Evolutionary conservation across 2,113 vertebrate species (phyloP).

Genomic region (Gymnorhina tibicen): DNA sequence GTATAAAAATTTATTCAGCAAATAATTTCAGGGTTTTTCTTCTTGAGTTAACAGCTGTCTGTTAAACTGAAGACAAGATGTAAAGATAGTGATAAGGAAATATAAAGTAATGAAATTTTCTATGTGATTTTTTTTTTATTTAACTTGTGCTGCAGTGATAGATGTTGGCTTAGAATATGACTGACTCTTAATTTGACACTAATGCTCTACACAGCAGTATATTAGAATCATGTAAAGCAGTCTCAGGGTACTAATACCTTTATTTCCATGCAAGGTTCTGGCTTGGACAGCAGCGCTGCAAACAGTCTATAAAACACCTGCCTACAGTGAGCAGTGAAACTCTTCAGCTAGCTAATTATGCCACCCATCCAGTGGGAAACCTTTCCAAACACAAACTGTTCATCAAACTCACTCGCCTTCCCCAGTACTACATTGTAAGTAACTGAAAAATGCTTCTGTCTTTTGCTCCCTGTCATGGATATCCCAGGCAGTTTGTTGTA

Average conservation of each 20-base stretch:
- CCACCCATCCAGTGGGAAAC: conserved; percentile 87
- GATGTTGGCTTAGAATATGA: background rate
- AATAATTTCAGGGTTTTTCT: background rate
- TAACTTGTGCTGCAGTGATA: background rate
- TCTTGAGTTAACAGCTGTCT: background rate
- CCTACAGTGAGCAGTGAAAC: conserved; percentile 90
- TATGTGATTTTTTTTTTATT: background rate
- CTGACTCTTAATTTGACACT: background rate
- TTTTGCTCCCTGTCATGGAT: background rate
- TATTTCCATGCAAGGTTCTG: conserved; percentile 87
- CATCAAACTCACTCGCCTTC: conserved; percentile 94
- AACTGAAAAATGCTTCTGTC: background rate
- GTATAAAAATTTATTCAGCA: background rate
- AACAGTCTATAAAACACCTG: conserved; percentile 97
- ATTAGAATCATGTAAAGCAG: background rate
- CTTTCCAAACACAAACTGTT: conserved; percentile 94
- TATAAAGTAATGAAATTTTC: background rate
- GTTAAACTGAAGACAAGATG: background rate
- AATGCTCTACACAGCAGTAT: background rate
- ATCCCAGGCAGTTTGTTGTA: background rate
- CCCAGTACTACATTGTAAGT: conserved; percentile 97
- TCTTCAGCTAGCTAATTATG: conserved; percentile 89
- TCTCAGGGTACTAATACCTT: conserved; percentile 2
- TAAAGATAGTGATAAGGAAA: background rate
- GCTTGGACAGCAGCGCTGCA: conserved; percentile 95